These are phyloP conservation scores for Meteorus colon DNA, from an alignment of 2,888 invertebrate species.

Conservation along the genomic window DNA sequence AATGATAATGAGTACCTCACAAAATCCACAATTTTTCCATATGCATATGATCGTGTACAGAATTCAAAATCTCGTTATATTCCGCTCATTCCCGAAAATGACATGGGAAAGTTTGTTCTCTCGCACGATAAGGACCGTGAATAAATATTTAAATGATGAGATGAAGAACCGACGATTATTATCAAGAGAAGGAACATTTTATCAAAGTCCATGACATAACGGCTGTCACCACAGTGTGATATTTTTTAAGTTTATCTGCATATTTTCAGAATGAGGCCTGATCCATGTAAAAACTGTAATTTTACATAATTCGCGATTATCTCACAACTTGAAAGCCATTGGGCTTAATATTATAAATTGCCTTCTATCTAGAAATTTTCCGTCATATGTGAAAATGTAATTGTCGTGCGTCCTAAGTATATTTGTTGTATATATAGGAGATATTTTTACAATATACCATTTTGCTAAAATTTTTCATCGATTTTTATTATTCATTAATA, in stretches of 20 bases:
- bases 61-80: slow-evolving; percentile 70
- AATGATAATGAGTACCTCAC: slow-evolving; percentile 31
- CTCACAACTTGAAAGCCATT: slow-evolving; percentile 66
- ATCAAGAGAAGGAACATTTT: neutral
- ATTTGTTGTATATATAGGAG: slow-evolving; percentile 68
- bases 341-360: too few species aligned
- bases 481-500: slow-evolving; percentile 54
- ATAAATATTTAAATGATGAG: slow-evolving; percentile 36
- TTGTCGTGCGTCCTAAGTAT: slow-evolving; percentile 61
- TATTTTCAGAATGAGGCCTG: neutral
- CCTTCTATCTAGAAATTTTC: too few species aligned
- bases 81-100: slow-evolving; percentile 68
- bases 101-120: slow-evolving; percentile 57
- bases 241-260: neutral
- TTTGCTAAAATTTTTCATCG: slow-evolving; percentile 62
- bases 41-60: slow-evolving; percentile 67
- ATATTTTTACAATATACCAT: slow-evolving; percentile 69
- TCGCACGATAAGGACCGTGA: slow-evolving; percentile 60
- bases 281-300: neutral
- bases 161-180: neutral
- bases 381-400: neutral
- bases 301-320: slow-evolving; percentile 54
- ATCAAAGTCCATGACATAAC: slow-evolving; percentile 4
- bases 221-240: neutral
- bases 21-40: slow-evolving; percentile 66